These are phyloP conservation scores for Dasyornis broadbenti DNA, from an alignment of 2,113 vertebrate species.

Conservation along the genomic window DNA sequence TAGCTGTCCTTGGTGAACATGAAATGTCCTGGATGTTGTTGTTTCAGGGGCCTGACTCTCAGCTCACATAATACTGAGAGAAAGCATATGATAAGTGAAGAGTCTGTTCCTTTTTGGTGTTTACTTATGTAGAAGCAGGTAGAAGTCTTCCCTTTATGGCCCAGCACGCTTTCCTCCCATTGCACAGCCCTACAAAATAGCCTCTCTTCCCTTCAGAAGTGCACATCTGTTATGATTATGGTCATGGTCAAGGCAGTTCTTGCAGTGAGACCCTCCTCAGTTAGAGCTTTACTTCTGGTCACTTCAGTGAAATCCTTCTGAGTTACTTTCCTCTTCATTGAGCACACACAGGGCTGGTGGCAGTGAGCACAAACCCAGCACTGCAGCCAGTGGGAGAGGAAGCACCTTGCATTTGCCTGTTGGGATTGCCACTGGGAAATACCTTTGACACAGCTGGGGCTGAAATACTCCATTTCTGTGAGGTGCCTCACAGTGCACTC, in stretches of 20 bases:
- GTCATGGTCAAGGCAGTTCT: background rate
- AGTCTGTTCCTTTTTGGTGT: background rate
- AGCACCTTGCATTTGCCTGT: background rate
- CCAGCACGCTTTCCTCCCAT: background rate
- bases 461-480: background rate
- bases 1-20: background rate
- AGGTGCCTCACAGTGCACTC: background rate
- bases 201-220: background rate
- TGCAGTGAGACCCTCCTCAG: background rate
- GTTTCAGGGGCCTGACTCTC: background rate
- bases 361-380: background rate
- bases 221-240: background rate
- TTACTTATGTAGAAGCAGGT: background rate
- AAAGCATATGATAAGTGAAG: background rate
- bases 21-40: background rate
- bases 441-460: background rate
- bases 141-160: background rate
- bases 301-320: background rate
- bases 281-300: background rate
- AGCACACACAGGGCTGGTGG: background rate
- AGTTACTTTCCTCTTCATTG: background rate
- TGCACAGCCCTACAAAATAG: background rate
- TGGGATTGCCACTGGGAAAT: background rate
- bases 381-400: background rate
- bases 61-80: background rate